A percentile compares a stretch with the other conserved stretches of the same genome.
These are phyloP conservation scores for Streptopelia turtur DNA, from an alignment of 2,797 vertebrate genomes.

Conservation along the genomic window DNA sequence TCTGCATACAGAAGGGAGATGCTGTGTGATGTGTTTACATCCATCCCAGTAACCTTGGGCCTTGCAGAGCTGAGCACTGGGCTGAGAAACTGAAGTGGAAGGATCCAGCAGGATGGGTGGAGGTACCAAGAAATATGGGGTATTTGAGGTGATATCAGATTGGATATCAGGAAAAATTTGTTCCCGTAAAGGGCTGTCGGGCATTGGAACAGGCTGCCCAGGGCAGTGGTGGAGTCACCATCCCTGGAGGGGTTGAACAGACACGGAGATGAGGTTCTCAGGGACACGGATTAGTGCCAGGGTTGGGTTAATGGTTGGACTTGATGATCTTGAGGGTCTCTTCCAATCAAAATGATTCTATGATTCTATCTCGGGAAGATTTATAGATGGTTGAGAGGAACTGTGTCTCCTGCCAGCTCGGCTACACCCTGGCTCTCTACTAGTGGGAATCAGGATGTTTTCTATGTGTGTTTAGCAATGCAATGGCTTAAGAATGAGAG, in stretches of 20 bases:
- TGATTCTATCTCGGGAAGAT: background rate
- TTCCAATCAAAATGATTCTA: no score
- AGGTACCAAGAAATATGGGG: background rate
- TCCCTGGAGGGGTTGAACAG: no score
- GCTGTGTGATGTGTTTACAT: background rate
- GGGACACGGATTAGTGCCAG: no score
- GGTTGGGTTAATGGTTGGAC: no score
- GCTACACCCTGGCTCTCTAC: slow-evolving; percentile 26
- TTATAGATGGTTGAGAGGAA: slow-evolving; percentile 16
- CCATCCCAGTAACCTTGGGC: background rate
- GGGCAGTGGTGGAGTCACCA: no score
- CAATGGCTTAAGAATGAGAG: slow-evolving; percentile 13
- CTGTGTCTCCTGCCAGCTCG: slow-evolving; percentile 34
- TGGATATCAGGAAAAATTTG: no score
- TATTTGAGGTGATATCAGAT: background rate
- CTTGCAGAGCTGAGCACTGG: background rate
- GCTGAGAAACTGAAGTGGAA: background rate
- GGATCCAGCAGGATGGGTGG: slow-evolving; percentile 12
- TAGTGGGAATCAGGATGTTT: slow-evolving; percentile 41
- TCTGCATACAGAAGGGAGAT: background rate
- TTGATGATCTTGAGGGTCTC: no score
- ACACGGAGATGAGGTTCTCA: no score
- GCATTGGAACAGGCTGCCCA: no score
- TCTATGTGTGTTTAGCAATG: slow-evolving; percentile 29
- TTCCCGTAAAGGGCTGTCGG: no score